Evolutionary conservation across 1,140 invertebrate genomes (phyloP), one percentile per base, ranked within the genome.

Genomic region (Meloidogyne hapla): DNA sequence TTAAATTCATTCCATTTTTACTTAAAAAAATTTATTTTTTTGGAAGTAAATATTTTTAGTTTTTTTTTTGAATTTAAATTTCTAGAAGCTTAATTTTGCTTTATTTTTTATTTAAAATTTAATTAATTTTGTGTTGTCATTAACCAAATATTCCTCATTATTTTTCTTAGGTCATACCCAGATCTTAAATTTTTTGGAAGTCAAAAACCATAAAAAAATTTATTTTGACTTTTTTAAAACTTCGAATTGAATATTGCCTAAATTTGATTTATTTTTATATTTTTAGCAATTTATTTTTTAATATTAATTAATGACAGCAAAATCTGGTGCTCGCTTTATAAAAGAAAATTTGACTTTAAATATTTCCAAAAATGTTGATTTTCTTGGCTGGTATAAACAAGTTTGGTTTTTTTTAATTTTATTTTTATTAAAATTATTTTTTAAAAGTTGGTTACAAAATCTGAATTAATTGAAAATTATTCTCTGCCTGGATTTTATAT

Each of bases 401-500:
- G 65, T 56, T 56, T 56, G 48, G n/a, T 15, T 42, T 5, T 8
- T 33, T 18, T 66, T 66, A 21, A 18, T 2, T 26, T 65, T 65
- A 21, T 15, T 66, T 18, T 26, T 5, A n/a, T 21, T 33, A 5
- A 66, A 0, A 8, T 45, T 62, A 42, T 18, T 72, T 72, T 48
- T 74, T 9, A 72, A 40, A 63, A 90, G 89, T 93, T 98, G 1
- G 94, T 99, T 72, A 96, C 94, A 0, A 99, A 99, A 89, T 92
- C 94, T 75, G 94, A 98, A 89, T 91, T 99, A 91, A 98, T 99
- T 56, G 96, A 99, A 87, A 99, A 99, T 88, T 99, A 99, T 85
- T 95, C 99, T 88, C 94, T 99, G 6, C 97, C 94, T 69, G 96
- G 96, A 0, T 99, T 96, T 89, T 99, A 99, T 87, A 95, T 99